Percentiles rank a stretch among this genome's conserved stretches.
These are phyloP conservation scores for Ceyx cyanopectus DNA, from an alignment of 2,113 vertebrate genomes.

Conservation along the genomic window DNA sequence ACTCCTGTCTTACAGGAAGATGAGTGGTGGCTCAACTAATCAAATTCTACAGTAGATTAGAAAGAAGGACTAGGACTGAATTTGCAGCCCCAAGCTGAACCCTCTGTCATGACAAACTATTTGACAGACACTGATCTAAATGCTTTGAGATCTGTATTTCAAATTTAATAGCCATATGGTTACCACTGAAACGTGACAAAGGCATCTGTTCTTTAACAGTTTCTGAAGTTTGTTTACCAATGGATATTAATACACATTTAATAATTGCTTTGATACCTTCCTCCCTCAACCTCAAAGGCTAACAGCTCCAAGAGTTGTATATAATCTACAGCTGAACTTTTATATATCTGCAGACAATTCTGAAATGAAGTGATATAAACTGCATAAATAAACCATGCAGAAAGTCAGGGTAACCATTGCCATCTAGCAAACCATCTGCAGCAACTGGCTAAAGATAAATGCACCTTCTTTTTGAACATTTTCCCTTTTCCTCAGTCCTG, in stretches of 20 bases:
- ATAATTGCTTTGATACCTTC: not conserved
- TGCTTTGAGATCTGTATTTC: not conserved
- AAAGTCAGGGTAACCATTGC: not conserved
- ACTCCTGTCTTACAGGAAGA: not conserved
- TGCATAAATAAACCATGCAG: not conserved
- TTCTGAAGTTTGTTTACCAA: conserved; percentile 24
- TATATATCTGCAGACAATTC: not conserved
- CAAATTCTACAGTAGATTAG: not conserved
- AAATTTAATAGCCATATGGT: conserved; percentile 3
- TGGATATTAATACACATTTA: not conserved
- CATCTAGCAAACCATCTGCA: not conserved
- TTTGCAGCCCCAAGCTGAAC: not conserved
- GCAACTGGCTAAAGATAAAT: not conserved
- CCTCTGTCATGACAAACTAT: not conserved
- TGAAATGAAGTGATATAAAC: not conserved
- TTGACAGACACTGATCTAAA: conserved; percentile 29
- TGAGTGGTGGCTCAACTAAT: conserved; percentile 3
- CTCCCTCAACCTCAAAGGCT: not conserved
- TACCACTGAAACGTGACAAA: not conserved
- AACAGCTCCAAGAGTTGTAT: not conserved
- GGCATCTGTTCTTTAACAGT: conserved; percentile 9
- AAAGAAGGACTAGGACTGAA: not conserved
- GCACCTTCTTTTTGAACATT: not conserved
- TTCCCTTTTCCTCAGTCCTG: not conserved
- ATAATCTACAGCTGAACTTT: not conserved